Evolutionary conservation across 2,113 vertebrate species (phyloP).

Genomic region (Archocentrus centrarchus): DNA sequence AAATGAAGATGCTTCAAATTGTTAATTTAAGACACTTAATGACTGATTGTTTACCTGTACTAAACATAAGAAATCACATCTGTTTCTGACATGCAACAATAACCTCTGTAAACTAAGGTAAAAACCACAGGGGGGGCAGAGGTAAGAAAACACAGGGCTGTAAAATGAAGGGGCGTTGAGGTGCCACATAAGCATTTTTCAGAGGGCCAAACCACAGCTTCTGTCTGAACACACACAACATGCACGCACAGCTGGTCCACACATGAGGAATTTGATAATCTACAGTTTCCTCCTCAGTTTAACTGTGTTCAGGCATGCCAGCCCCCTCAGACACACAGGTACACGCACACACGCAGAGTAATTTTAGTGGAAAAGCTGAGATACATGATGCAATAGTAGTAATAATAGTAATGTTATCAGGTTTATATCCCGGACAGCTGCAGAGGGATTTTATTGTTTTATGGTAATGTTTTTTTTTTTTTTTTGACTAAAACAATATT

Average conservation of each 20-base stretch:
- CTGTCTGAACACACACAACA: slow-evolving; percentile 41
- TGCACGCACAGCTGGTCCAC: slow-evolving; percentile 70
- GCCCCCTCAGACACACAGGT: slow-evolving; percentile 33
- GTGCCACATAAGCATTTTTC: slow-evolving; percentile 73
- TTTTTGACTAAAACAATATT: not conserved
- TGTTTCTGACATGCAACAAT: not conserved
- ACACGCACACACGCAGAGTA: not conserved
- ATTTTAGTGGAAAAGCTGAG: not conserved
- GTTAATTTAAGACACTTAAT: not conserved
- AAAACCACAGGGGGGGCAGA: not conserved
- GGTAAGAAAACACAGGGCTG: slow-evolving; percentile 18
- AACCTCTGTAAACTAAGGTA: not conserved
- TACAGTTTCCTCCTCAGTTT: slow-evolving; percentile 65
- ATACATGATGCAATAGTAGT: slow-evolving; percentile 17
- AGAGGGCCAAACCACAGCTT: slow-evolving; percentile 60
- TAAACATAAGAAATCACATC: not conserved
- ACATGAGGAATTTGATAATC: slow-evolving; percentile 76
- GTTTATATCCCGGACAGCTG: not conserved
- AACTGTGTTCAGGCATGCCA: slow-evolving; percentile 66
- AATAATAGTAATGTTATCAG: slow-evolving; percentile 8
- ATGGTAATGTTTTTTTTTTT: not conserved
- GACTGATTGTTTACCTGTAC: not conserved
- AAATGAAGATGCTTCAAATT: not conserved
- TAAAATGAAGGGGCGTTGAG: slow-evolving; percentile 40
- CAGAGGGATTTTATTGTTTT: not conserved